Base-by-base conservation (phyloP, 2,888 invertebrate species). In the Gonocerus acuteangulatus region DNA sequence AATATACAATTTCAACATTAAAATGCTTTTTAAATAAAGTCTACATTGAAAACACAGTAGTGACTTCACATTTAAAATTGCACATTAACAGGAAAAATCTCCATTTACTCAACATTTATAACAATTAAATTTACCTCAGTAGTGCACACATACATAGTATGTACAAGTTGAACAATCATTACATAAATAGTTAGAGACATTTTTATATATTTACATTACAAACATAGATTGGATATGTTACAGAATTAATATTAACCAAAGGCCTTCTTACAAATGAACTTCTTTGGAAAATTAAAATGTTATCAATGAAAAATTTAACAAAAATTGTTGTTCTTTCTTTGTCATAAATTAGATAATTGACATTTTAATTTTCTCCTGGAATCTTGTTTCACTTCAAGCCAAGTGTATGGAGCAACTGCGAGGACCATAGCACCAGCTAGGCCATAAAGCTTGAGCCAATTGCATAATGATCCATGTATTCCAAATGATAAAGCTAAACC, bases 401-500 rank as follows among this genome's bases (percentile, higher is more conserved):
- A 79, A 21, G 76, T 75, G 70, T 79, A 79, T 2, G 80, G 78
- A 13, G 78, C 69, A n/a, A 79, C 77, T 1, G 79, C 76, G 21
- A 77, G 69, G n/a, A 80, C 67, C 65, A 81, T 71, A 62, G 77
- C 74, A 36, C 73, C 74, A 2, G 77, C 77, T 59, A 81, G 71
- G 13, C 73, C 68, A 68, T 78, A 77, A 23, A 78, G 69, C 67
- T 79, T 78, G 65, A 74, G 66, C 71, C 74, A 74, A 67, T 76
- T 77, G 69, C 82, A 82, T 1, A 82, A 77, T 18, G 79, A 71
- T 1, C 80, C 77, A n/a, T 81, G 81, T 2, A 82, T 77, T 1
- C 80, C 79, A 1, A 81, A 79, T 1, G 80, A 78, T 39, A 82
- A 69, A 0, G 82, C 78, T 23, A 83, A 71, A 0, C 81, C 79